Percentiles rank a stretch among this genome's conserved stretches.
Evolutionary conservation across 1,140 invertebrate species (phyloP).

Genomic region (Heliconius eleuchia): DNA sequence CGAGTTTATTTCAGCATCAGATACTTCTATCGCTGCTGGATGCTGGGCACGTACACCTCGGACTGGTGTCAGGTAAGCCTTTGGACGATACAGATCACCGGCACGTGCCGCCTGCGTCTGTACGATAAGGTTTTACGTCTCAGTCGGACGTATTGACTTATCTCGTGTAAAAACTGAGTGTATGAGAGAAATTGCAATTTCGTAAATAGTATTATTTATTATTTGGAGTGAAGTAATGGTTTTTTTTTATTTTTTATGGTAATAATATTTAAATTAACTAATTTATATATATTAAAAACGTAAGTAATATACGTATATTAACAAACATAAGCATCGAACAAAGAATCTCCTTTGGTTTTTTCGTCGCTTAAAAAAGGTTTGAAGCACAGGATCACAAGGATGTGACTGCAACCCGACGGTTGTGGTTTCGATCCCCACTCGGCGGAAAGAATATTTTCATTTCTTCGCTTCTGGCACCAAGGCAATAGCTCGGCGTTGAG

Average conservation of each 20-base stretch:
- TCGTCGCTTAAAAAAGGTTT: no score
- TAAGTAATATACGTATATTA: no score
- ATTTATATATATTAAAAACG: no score
- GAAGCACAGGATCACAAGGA: no score
- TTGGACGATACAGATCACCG: constrained; percentile 55
- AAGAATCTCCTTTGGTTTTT: no score
- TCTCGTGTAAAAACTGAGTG: neutral
- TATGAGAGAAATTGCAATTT: neutral
- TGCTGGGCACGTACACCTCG: constrained; percentile 43
- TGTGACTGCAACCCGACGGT: no score
- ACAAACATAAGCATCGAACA: no score
- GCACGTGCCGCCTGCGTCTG: constrained; percentile 47
- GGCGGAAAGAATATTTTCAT: no score
- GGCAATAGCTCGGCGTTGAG: no score
- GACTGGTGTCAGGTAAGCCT: constrained; percentile 60
- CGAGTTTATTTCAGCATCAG: constrained; percentile 43
- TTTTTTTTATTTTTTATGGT: no score
- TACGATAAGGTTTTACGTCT: constrained; percentile 27
- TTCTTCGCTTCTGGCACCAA: no score
- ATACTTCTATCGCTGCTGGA: constrained; percentile 27
- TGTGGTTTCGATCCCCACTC: no score
- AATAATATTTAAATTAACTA: neutral
- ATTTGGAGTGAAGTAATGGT: neutral
- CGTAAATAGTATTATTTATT: neutral
- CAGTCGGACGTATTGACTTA: constrained; percentile 29